phyloP scores from a whole-genome alignment of 2,888 invertebrate species.

The Andrena praecox region DNA sequence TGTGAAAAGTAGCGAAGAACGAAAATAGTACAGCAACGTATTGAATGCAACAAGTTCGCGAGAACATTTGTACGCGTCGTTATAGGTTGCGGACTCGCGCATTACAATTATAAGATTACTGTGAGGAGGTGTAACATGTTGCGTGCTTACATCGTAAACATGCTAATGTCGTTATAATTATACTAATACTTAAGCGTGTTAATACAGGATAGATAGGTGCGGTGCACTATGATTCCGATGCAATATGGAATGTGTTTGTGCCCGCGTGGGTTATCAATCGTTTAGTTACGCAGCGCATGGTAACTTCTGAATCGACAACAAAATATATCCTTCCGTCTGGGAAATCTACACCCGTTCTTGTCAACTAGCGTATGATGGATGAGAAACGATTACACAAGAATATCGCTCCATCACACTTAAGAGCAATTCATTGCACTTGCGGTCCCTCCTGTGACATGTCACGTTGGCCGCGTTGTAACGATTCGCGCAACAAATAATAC shows the following conservation, averaged over 20 bases:
- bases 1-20: too few species aligned
- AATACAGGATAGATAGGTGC: neutral
- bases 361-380: conserved; percentile 72
- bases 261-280: neutral
- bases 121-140: too few species aligned
- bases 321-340: conserved; percentile 65
- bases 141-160: too few species aligned
- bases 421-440: conserved; percentile 65
- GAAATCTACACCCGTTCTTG: conserved; percentile 70
- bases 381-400: conserved; percentile 70
- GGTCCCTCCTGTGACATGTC: conserved; percentile 36
- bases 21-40: too few species aligned
- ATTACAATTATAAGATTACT: too few species aligned
- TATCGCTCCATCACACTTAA: conserved; percentile 72
- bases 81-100: too few species aligned
- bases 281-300: neutral
- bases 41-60: too few species aligned
- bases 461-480: neutral
- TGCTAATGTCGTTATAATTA: too few species aligned
- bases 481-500: conserved; percentile 22
- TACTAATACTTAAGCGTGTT: too few species aligned
- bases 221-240: neutral
- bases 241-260: neutral
- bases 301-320: conserved; percentile 33
- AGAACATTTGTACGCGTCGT: too few species aligned